Evolutionary conservation across 2,113 vertebrate genomes (phyloP), one percentile per base, ranked within the genome.

Genomic region (Scytalopus superciliaris): DNA sequence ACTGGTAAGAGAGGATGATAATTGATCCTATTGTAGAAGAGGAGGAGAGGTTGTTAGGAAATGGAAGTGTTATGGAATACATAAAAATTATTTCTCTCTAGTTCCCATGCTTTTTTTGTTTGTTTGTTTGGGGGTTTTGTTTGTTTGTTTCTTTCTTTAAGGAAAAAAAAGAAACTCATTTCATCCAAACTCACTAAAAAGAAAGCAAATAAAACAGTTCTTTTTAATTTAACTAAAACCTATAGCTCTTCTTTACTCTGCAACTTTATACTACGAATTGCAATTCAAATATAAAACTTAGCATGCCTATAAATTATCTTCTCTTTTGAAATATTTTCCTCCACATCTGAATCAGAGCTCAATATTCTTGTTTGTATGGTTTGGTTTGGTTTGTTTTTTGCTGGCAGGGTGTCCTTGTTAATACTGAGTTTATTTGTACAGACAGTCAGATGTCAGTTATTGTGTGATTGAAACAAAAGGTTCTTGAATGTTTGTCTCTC

Each of bases 1-100:
- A 91, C 83, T 66, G 53, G 77, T 95, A 86, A 85, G 86, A 92
- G 81, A 92, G 67, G 57, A 92, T 93, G 90, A 95, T 90, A 93
- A 97, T 93, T 94, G 87, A 96, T 78, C 86, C 80, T 60, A 44
- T 6, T 56, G 73, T 69, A 76, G 56, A 70, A 87, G 59, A 93
- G 37, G 8, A 89, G 44, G 10, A 86, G 28, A 67, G 40, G 31
- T 33, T 96, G 40, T 44, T 69, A 80, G 14, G 63, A 45, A 95
- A 94, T 82, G 12, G 64, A 93, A 95, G 60, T 3, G 3, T 89
- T 88, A 66, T 24, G 12, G 30, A 93, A 92, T 44, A 91, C 31
- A 88, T 74, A 88, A 75, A 86, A 73, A 76, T 75, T 42, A 83
- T 42, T 82, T 40, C 84, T 64, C 22, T 60, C 22, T 49, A 87